Conservation (phyloP, 1,140 invertebrate genomes). For the Drosophila burlai region DNA sequence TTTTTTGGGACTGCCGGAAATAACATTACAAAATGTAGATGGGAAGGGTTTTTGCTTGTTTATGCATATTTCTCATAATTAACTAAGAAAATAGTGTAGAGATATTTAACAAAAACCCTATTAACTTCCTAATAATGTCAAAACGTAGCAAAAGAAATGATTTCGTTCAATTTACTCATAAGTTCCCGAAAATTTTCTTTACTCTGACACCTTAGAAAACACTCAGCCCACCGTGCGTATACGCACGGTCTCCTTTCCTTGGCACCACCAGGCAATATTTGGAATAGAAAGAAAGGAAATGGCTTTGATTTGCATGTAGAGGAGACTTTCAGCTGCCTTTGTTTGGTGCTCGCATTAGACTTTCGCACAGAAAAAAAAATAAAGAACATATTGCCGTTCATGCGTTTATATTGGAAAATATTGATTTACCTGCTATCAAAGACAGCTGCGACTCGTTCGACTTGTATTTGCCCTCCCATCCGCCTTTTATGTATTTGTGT, state of each 20-base stretch:
- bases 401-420: constrained; percentile 80
- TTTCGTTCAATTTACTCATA: not conserved
- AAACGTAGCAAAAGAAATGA: not conserved
- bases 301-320: constrained; percentile 40
- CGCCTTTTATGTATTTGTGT: constrained; percentile 30
- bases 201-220: not conserved
- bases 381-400: constrained; percentile 56
- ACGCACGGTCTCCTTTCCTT: constrained; percentile 7
- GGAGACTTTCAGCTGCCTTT: constrained; percentile 39
- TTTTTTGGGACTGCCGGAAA: too few species aligned
- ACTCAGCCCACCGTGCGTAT: constrained; percentile 9
- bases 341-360: constrained; percentile 43
- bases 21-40: too few species aligned
- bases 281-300: constrained; percentile 7
- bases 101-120: not conserved
- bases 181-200: not conserved
- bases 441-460: constrained; percentile 62
- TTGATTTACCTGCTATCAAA: constrained; percentile 82
- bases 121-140: not conserved
- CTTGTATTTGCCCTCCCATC: constrained; percentile 23
- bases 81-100: not conserved
- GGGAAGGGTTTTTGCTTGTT: too few species aligned
- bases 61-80: not conserved
- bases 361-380: constrained; percentile 28
- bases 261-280: constrained; percentile 7